A percentile compares a stretch with the other conserved stretches of the same genome.
phyloP scores from a whole-genome alignment of 2,888 invertebrate species.

The Cremastobaeus sp. region DNA sequence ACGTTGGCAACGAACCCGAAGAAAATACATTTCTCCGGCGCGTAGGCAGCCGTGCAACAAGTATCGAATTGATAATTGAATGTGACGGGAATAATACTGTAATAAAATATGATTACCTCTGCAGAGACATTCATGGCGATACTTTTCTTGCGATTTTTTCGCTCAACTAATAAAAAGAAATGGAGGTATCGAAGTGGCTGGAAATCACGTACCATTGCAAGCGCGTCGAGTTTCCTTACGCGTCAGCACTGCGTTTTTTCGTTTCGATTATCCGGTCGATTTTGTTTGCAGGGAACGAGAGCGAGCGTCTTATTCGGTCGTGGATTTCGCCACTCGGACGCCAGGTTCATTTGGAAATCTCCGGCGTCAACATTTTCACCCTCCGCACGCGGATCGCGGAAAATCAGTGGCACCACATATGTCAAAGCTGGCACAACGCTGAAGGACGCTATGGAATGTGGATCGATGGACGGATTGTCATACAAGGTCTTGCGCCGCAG shows the following conservation, averaged over 20 bases:
- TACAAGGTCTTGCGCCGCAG: constrained; percentile 75
- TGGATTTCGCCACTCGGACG: constrained; percentile 82
- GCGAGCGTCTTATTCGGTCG: constrained; percentile 80
- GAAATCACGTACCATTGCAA: constrained; percentile 31
- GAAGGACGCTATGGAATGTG: constrained; percentile 83
- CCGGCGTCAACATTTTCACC: constrained; percentile 79
- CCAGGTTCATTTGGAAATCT: constrained; percentile 81
- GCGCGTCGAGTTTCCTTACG: constrained; percentile 24
- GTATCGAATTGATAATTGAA: constrained; percentile 21
- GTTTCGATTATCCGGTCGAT: constrained; percentile 27
- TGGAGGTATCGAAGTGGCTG: too few relatives aligned
- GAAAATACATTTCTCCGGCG: not conserved
- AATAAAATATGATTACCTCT: constrained; percentile 8
- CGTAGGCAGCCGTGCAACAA: constrained; percentile 3
- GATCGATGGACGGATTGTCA: constrained; percentile 80
- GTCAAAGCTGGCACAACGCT: constrained; percentile 83
- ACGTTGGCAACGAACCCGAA: not conserved
- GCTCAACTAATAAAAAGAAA: too few relatives aligned
- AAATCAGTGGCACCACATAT: constrained; percentile 83
- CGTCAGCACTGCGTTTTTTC: too few relatives aligned
- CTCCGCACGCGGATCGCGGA: constrained; percentile 65
- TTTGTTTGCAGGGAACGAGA: constrained; percentile 80
- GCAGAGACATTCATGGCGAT: not conserved
- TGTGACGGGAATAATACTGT: not conserved
- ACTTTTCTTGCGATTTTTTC: too few relatives aligned